Evolutionary conservation across 2,888 invertebrate genomes (phyloP), one percentile per base, ranked within the genome.

Genomic region (Xestia xanthographa): DNA sequence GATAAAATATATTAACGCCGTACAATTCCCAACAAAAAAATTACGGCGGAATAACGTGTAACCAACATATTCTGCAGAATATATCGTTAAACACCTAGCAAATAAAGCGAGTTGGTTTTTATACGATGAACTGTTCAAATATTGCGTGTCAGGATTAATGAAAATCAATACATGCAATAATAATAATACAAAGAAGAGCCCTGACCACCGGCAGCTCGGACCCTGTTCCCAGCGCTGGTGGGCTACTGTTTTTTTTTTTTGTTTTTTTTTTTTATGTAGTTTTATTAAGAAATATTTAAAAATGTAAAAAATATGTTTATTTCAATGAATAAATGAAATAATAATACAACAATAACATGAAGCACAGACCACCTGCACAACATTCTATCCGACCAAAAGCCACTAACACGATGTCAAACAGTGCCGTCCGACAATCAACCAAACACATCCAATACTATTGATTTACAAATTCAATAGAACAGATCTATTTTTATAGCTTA

Each of bases 31-130:
- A 34, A 72, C 4, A 34, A 53, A 12, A 43, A 70, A n/a, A n/a
- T 12, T 4, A 11, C 8, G 17, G 9, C 0, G 26, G 17, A 69
- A 70, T n/a, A 38, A 72, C 11, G 11, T 6, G 0, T 22, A 34
- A 38, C n/a, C 48, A 48, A 22, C 11, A 48, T 14, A 45, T 58
- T 22, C 22, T 9, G 22, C 34, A 38, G 34, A 45, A 45, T 26
- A 67, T 9, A 20, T 14, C 9, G 8, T 38, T 58, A n/a, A 53
- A 53, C 53, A 53, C 53, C n/a, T 53, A 53, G 53, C n/a, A 53
- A 53, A 53, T 53, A 53, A 53, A n/a, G 53, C 53, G n/a, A n/a
- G n/a, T 12, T 53, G 29, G 17, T 65, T 68, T 34, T 70, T 26
- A 26, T 8, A 3, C 5, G 22, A 34, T 5, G 43, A 29, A 17